Base-by-base conservation (phyloP, 2,113 vertebrate species). In the Typhlomys cinereus region DNA sequence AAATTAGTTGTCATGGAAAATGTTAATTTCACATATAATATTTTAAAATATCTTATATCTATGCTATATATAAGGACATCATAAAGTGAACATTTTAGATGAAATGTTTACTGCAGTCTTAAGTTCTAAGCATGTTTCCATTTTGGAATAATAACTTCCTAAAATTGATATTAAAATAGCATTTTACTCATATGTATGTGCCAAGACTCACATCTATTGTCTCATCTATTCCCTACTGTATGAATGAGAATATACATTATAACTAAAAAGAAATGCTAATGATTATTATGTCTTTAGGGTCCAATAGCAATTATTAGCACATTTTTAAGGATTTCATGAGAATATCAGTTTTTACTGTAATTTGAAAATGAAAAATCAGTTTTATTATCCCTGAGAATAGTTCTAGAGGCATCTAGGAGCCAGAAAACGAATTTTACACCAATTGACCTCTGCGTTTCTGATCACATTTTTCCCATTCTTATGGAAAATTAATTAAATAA, bases 121-220 rank as follows among this genome's bases (percentile, higher is more conserved):
- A 44, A 74, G 36, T 15, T 59, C 1, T 54, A 92, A 48, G 29
- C 2, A 67, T 21, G 27, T 39, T 96, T 93, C 90, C 74, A 21
- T 78, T 89, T 92, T 71, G 13, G 73, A 17, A 69, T 82, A 70
- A 88, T 0, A 39, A 1, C 15, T n/a, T 67, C 11, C n/a, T 75
- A 71, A 92, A 88, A 81, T 88, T 80, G 92, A 46, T 27, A 59
- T 88, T 44, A 50, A 84, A 76, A 71, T 90, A 44, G 54, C 84
- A 66, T 95, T 52, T 64, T 88, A 64, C 71, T 76, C 48, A 29
- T 61, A 59, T 74, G 20, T 17, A 27, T 54, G 3, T 88, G 29
- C 25, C 27, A 79, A 50, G 67, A 96, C 91, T 41, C 25, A 94
- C 70, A 86, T 46, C 6, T 6, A 75, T 31, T 92, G 50, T 90